Evolutionary conservation across 2,797 vertebrate species (phyloP).

Genomic region (Microctenopoma stevenorrisi): DNA sequence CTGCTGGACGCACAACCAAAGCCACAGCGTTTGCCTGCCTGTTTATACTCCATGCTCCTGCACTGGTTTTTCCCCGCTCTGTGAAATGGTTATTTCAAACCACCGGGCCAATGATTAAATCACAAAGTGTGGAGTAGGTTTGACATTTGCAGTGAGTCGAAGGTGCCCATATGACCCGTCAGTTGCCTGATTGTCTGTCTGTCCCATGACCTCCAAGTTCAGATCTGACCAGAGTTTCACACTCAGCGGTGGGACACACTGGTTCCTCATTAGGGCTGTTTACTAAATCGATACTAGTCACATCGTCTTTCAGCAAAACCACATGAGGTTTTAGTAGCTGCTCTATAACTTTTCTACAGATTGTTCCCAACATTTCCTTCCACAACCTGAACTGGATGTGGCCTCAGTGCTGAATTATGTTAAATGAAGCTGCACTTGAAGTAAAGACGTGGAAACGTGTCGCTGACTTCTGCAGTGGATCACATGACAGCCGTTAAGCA

Average conservation of each 20-base stretch:
- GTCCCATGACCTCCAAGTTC: constrained; percentile 31
- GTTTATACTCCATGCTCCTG: not conserved
- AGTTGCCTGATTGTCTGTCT: not conserved
- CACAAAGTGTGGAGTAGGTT: not conserved
- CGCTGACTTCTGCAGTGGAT: not conserved
- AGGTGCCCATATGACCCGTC: not conserved
- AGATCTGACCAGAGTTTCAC: constrained; percentile 6
- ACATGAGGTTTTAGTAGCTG: not conserved
- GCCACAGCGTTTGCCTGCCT: not conserved
- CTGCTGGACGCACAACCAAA: not conserved
- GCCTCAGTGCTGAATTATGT: not conserved
- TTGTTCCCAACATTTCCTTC: not conserved
- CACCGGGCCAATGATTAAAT: constrained; percentile 38
- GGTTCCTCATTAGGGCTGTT: not conserved
- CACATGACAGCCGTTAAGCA: not conserved
- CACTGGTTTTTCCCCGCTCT: not conserved
- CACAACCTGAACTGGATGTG: not conserved
- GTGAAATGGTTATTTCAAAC: not conserved
- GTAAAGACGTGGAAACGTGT: not conserved
- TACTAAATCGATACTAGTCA: not conserved
- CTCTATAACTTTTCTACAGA: not conserved
- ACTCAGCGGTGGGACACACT: not conserved
- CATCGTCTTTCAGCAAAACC: not conserved
- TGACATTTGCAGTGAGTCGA: constrained; percentile 7
- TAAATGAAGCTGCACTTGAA: not conserved